Conservation (phyloP, 2,888 invertebrate species). For the Agrotis puta region DNA sequence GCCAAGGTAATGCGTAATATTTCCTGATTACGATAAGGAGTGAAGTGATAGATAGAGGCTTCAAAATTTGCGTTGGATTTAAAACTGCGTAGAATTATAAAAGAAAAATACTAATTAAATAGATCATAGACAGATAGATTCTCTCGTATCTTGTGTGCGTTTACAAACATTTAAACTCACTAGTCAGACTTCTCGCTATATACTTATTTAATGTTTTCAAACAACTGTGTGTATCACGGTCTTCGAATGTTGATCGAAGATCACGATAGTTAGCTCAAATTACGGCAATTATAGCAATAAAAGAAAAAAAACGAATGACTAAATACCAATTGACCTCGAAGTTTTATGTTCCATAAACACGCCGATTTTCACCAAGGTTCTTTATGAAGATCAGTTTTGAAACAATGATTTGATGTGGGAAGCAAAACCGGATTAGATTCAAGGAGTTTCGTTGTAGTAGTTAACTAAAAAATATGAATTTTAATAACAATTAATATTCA, state of each 20-base stretch:
- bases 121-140: too few relatives aligned
- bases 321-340: constrained; percentile 1
- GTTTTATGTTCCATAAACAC: not conserved
- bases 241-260: too few relatives aligned
- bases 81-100: not conserved
- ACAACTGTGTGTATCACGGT: not conserved
- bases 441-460: too few relatives aligned
- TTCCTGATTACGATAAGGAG: not conserved
- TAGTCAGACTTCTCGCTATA: not conserved
- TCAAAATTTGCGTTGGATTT: not conserved
- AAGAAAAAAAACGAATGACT: not conserved
- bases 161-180: not conserved
- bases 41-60: too few relatives aligned
- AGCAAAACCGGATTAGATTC: not conserved
- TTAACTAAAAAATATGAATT: too few relatives aligned
- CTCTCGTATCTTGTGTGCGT: too few relatives aligned
- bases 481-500: too few relatives aligned
- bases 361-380: not conserved
- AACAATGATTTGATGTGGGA: not conserved
- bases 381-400: not conserved
- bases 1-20: not conserved
- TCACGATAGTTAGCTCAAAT: constrained; percentile 5
- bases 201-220: not conserved
- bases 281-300: constrained; percentile 1
- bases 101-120: too few relatives aligned